Percentiles rank a stretch among this genome's conserved stretches.
phyloP scores from a whole-genome alignment of 35 echinoderm and acorn worm genomes.

The Acanthaster planci region DNA sequence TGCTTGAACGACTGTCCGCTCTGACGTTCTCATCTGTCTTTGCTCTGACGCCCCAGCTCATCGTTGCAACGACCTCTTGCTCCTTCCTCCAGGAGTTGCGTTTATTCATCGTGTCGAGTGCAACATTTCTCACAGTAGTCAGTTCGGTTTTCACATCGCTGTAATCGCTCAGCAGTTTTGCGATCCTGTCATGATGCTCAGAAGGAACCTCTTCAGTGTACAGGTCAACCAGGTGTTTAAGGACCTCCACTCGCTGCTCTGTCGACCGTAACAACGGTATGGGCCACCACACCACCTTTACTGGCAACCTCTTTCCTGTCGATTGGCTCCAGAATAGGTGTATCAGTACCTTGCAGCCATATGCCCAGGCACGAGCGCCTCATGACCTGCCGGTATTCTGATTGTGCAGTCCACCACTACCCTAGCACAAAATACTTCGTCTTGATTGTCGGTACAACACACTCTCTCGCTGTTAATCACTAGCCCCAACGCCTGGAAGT shows the following conservation, averaged over 20 bases:
- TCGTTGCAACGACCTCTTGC: too few species aligned
- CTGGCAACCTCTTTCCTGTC: neutral
- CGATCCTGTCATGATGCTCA: neutral
- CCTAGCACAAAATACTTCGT: neutral
- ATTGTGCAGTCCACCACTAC: neutral
- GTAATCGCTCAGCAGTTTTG: neutral
- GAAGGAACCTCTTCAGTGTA: neutral
- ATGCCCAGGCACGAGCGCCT: conserved; percentile 2
- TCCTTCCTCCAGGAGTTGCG: too few species aligned
- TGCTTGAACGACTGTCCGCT: too few species aligned
- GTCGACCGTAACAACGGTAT: neutral
- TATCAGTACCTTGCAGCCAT: neutral
- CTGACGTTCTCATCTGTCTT: too few species aligned
- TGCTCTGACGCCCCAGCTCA: too few species aligned
- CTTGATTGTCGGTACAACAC: neutral
- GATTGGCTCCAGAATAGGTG: neutral
- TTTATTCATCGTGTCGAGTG: too few species aligned
- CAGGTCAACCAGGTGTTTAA: neutral
- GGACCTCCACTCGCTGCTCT: too few species aligned
- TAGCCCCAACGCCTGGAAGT: neutral
- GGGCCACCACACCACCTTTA: neutral
- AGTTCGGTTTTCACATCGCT: too few species aligned
- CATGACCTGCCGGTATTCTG: conserved; percentile 3
- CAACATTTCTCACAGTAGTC: too few species aligned
- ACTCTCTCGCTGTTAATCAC: conserved; percentile 5